phyloP scores from a whole-genome alignment of 2,113 vertebrate genomes.

The Stegostoma tigrinum region DNA sequence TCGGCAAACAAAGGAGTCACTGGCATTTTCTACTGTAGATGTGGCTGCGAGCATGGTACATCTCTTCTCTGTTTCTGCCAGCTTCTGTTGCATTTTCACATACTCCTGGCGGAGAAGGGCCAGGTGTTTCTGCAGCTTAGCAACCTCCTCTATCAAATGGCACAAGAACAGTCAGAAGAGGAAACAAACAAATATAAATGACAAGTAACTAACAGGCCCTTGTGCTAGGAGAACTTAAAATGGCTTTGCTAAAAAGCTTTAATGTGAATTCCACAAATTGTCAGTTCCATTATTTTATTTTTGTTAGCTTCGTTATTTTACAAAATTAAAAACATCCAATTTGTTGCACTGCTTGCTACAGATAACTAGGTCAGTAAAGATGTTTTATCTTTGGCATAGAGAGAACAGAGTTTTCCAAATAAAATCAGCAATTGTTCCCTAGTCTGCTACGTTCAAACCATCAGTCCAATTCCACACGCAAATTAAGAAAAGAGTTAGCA shows the following conservation, averaged over 20 bases:
- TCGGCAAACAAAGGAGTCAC: slow-evolving; percentile 84
- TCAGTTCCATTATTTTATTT: not conserved
- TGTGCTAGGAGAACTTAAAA: not conserved
- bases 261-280: not conserved
- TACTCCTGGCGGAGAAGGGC: slow-evolving; percentile 94
- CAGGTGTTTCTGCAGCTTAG: slow-evolving; percentile 98
- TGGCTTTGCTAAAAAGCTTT: not conserved
- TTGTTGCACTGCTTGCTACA: not conserved
- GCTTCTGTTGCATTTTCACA: slow-evolving; percentile 93
- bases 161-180: not conserved
- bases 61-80: slow-evolving; percentile 85
- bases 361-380: not conserved
- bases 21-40: slow-evolving; percentile 60
- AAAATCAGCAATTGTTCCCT: not conserved
- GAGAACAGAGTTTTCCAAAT: not conserved
- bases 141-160: slow-evolving; percentile 78
- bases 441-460: not conserved
- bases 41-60: slow-evolving; percentile 79
- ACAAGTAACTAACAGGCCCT: not conserved
- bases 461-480: not conserved
- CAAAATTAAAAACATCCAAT: not conserved
- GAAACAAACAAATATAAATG: not conserved
- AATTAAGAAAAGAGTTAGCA: not conserved
- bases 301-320: not conserved
- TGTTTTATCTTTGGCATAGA: not conserved